Evolutionary conservation across 2,888 invertebrate species (phyloP), one percentile per base, ranked within the genome.

Genomic region (Eulithis testata): DNA sequence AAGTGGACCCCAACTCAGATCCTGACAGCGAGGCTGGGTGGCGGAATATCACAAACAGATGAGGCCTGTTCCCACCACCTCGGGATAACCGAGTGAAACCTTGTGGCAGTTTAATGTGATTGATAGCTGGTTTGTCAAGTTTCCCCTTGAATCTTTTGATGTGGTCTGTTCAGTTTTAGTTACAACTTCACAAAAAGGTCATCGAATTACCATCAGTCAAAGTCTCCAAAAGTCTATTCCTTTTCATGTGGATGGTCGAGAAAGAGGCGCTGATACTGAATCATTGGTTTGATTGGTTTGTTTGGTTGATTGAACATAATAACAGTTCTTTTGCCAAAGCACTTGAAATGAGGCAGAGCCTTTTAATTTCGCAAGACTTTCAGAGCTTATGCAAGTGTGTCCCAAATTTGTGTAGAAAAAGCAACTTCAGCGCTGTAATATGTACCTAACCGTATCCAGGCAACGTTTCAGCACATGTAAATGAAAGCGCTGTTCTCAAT

Each of bases 401-500:
- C 50, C 43, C 44, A 62, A 58, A 55, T 59, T 57, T 37, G 49
- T 53, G 49, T 53, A 59, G 40, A 63, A 58, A 60, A 64, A 50
- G 54, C 49, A 11, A 36, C 59, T 43, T 54, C 59, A 37, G 31
- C 14, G 40, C 43, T 40, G 56, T 47, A 45, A 57, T 56, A 47
- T 51, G 44, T 56, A n/a, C n/a, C n/a, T n/a, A 57, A 53, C 59
- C 47, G 60, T 59, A n/a, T 54, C 11, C 45, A 55, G 60, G 45
- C 55, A 56, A 56, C 58, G 43, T 58, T 60, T 59, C 63, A 60
- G 59, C 66, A 60, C 65, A 71, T 70, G 63, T 71, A 71, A 72
- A 57, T 60, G 59, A 65, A 47, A 61, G 63, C 63, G 43, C 64
- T 27, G 60, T 59, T 65, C 68, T 75, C 80, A 82, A 85, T 76